Evolutionary conservation across 2,113 vertebrate genomes (phyloP).

Genomic region (Hypanus sabinus): DNA sequence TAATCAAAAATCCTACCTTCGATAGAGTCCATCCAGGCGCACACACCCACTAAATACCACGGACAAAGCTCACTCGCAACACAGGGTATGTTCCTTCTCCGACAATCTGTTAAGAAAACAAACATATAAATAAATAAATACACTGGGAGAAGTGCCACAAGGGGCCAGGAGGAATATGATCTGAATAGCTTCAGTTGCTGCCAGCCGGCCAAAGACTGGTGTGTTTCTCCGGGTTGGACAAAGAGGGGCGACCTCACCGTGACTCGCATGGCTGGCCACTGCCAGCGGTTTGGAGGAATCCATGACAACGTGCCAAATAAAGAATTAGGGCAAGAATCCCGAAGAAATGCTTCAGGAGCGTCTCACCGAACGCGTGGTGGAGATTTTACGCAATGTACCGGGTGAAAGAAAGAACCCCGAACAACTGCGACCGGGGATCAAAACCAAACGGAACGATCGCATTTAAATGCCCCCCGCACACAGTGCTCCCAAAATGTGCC

Average conservation of each 20-base stretch:
- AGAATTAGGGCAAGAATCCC: not conserved
- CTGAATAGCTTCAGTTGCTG: constrained; percentile 13
- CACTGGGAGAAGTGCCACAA: not conserved
- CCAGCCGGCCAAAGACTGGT: not conserved
- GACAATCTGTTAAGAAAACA: not conserved
- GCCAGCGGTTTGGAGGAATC: constrained; percentile 11
- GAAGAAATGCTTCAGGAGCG: not conserved
- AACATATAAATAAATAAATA: constrained; percentile 1
- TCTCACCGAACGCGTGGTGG: not conserved
- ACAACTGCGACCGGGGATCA: not conserved
- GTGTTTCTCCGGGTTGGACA: constrained; percentile 18
- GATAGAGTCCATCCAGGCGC: not conserved
- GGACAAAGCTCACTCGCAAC: not conserved
- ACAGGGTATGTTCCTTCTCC: not conserved
- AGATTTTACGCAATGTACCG: not conserved
- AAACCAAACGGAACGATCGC: not conserved
- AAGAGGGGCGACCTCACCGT: constrained; percentile 24
- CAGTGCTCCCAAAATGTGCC: not conserved
- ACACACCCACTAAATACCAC: not conserved
- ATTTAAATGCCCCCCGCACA: not conserved
- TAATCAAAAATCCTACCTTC: not conserved
- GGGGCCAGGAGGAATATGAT: not conserved
- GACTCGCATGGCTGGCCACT: not conserved
- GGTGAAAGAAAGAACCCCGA: not conserved
- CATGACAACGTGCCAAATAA: constrained; percentile 30